phyloP scores from a whole-genome alignment of 35 echinoderm and acorn worm species.

The Apostichopus parvimensis region DNA sequence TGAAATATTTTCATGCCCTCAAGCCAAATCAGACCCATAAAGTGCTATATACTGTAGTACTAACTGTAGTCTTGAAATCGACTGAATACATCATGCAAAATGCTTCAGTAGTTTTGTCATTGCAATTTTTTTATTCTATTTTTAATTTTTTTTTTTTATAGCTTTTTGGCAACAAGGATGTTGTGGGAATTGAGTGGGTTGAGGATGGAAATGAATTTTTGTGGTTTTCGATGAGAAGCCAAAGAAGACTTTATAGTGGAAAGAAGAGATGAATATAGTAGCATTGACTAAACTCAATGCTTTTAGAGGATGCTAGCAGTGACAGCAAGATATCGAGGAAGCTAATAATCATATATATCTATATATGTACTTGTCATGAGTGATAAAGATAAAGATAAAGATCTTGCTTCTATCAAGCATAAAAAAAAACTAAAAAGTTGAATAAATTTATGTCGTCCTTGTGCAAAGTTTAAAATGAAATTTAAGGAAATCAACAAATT shows the following conservation, averaged over 20 bases:
- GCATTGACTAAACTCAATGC: no score
- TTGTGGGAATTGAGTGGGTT: neutral
- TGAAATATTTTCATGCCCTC: slow-evolving; percentile 30
- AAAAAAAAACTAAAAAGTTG: no score
- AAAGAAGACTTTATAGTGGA: neutral
- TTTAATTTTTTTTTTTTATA: neutral
- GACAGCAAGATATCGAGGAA: neutral
- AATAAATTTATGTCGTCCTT: no score
- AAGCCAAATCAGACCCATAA: neutral
- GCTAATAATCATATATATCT: neutral
- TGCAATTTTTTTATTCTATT: neutral
- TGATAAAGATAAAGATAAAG: neutral
- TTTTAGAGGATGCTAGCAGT: neutral
- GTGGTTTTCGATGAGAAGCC: neutral
- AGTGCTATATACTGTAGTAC: no score
- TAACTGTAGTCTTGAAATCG: neutral
- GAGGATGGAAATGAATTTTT: neutral
- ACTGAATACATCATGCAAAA: slow-evolving; percentile 33
- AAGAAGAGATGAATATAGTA: neutral
- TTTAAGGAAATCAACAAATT: no score
- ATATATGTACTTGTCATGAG: neutral
- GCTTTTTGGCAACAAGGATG: neutral
- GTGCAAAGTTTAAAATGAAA: no score
- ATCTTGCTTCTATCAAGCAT: neutral
- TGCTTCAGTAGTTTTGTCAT: slow-evolving; percentile 35